These are phyloP conservation scores for Tupiocoris notatus DNA, from an alignment of 2,888 invertebrate species.

Conservation along the genomic window DNA sequence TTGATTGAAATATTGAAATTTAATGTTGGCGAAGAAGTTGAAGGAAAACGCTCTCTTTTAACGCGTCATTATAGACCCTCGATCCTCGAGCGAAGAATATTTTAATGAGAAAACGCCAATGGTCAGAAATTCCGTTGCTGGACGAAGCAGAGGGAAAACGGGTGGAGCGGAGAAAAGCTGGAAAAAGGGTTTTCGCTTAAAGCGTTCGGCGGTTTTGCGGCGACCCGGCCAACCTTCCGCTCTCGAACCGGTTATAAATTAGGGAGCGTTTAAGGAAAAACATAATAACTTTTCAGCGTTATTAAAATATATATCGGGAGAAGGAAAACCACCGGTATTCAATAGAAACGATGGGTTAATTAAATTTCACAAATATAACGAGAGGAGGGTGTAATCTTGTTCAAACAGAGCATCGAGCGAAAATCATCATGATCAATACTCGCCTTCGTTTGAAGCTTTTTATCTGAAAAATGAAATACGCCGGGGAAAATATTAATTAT, in stretches of 20 bases:
- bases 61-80: slow-evolving; percentile 5
- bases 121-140: slow-evolving; percentile 20
- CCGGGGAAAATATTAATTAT: too few species aligned
- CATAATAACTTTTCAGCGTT: slow-evolving; percentile 17
- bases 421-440: too few species aligned
- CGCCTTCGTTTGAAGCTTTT: too few species aligned
- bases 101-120: slow-evolving; percentile 34
- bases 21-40: slow-evolving; percentile 14
- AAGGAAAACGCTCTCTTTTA: slow-evolving; percentile 8
- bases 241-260: neutral
- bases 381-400: neutral
- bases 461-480: too few species aligned
- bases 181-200: neutral
- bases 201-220: slow-evolving; percentile 28
- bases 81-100: slow-evolving; percentile 6
- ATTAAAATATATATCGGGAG: slow-evolving; percentile 26
- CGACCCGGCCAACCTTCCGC: neutral
- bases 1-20: slow-evolving; percentile 35
- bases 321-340: slow-evolving; percentile 25
- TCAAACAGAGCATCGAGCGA: too few species aligned
- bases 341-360: slow-evolving; percentile 22
- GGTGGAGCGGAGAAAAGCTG: neutral
- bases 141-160: neutral
- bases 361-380: neutral
- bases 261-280: slow-evolving; percentile 21